Conservation (phyloP, 2,888 invertebrate genomes). For the Lagria hirta region DNA sequence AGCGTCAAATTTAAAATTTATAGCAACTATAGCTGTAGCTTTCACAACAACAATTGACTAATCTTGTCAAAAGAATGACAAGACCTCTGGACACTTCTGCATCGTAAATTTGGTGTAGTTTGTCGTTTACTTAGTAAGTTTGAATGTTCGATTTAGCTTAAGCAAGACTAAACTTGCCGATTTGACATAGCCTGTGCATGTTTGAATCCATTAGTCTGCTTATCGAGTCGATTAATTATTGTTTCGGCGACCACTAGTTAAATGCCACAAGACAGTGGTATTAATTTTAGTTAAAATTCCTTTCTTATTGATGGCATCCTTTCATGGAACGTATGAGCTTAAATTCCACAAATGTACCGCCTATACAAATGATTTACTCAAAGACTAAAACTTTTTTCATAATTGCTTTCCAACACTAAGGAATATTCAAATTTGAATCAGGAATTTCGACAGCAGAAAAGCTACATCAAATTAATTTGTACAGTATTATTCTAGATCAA, state of each 20-base stretch:
- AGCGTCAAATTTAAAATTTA: too few species aligned
- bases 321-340: constrained; percentile 38
- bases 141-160: too few species aligned
- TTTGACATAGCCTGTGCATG: constrained; percentile 39
- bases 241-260: constrained; percentile 46
- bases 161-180: constrained; percentile 42
- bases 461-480: too few species aligned
- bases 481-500: constrained; percentile 15
- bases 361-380: constrained; percentile 26
- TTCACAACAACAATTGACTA: too few species aligned
- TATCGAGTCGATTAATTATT: constrained; percentile 47
- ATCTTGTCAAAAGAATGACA: too few species aligned
- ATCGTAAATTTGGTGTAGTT: too few species aligned
- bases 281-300: constrained; percentile 53
- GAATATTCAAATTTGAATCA: constrained; percentile 22
- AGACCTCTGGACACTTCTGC: too few species aligned
- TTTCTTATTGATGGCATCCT: constrained; percentile 42
- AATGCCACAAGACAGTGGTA: constrained; percentile 44
- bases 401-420: constrained; percentile 22
- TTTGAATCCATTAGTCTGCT: constrained; percentile 45
- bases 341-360: constrained; percentile 37
- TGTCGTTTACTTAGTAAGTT: too few species aligned
- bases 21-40: too few species aligned
- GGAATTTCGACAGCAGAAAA: constrained; percentile 18
- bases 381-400: constrained; percentile 24